These are phyloP conservation scores for Aselliscus stoliczkanus DNA, from an alignment of 2,797 vertebrate species.

Conservation along the genomic window DNA sequence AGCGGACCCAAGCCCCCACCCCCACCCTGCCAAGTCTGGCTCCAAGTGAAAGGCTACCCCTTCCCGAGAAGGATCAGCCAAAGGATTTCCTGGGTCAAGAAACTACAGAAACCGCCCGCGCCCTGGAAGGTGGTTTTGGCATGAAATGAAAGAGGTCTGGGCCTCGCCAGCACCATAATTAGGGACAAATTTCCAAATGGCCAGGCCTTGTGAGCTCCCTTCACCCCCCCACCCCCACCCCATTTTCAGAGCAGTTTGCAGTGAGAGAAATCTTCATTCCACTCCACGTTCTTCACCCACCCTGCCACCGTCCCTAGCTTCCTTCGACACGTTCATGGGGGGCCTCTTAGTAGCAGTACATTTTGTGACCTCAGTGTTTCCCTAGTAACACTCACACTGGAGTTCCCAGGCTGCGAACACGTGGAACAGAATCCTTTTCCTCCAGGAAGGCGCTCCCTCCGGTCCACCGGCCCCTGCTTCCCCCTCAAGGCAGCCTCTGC, in stretches of 20 bases:
- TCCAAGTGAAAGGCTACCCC: conserved; percentile 57
- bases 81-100: conserved; percentile 72
- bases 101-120: conserved; percentile 52
- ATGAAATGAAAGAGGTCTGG: conserved; percentile 52
- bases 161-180: conserved; percentile 66
- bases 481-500: no score
- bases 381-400: background rate
- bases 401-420: background rate
- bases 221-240: conserved; percentile 8
- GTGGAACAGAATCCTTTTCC: background rate
- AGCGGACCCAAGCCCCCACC: background rate
- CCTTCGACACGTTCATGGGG: background rate
- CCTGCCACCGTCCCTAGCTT: background rate
- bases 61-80: conserved; percentile 69
- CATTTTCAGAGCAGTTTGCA: background rate
- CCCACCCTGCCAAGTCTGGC: background rate
- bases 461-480: background rate
- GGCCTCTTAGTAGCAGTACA: background rate
- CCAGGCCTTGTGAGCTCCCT: conserved; percentile 62
- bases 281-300: background rate
- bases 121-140: conserved; percentile 61
- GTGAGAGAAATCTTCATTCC: background rate
- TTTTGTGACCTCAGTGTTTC: background rate
- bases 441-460: background rate
- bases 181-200: conserved; percentile 73